Base-by-base conservation (phyloP, 1,140 invertebrate genomes). In the Drosophila sp. region DNA sequence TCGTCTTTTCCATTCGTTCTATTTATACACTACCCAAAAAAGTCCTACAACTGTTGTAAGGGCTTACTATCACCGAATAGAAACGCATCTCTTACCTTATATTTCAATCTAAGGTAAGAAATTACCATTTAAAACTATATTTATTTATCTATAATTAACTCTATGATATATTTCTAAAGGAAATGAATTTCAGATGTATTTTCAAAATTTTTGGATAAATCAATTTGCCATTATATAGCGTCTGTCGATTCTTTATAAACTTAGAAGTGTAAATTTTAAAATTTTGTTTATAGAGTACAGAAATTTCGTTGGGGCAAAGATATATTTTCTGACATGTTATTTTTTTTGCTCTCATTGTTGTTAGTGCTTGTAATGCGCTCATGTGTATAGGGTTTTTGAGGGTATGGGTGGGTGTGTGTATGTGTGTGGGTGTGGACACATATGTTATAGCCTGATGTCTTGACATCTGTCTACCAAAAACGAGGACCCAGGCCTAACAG, bases 391-490 rank as follows among this genome's bases (percentile, higher is more conserved):
- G 44, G 44, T 25, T 27, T 27, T 25, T 25, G 6, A 4, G 7
- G 10, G 44, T 25, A 23, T 23, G 41, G 4, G 44, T 0, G 23
- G 3, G 4, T 11, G 1, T 23, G 44, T 38, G 10, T 44, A n/a
- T 50, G 30, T 33, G 23, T 40, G 29, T 17, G 25, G 58, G 58
- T 77, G 41, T 61, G 68, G 67, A 56, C 76, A 68, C 76, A 89
- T 78, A 80, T 89, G 84, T 68, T 66, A 69, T 44, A 54, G 47
- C 67, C 79, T 76, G 79, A 86, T 89, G 84, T 89, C 84, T 80
- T 89, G 84, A 87, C 84, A 87, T 87, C 80, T 89, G 84, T 87
- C 84, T 80, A 66, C 77, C 62, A 57, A 65, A 65, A 50, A 50
- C 44, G 54, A 38, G 63, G 56, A 56, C 50, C 27, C 57, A 47